These are phyloP conservation scores for Cylas formicarius DNA, from an alignment of 1,140 invertebrate genomes.

Conservation along the genomic window DNA sequence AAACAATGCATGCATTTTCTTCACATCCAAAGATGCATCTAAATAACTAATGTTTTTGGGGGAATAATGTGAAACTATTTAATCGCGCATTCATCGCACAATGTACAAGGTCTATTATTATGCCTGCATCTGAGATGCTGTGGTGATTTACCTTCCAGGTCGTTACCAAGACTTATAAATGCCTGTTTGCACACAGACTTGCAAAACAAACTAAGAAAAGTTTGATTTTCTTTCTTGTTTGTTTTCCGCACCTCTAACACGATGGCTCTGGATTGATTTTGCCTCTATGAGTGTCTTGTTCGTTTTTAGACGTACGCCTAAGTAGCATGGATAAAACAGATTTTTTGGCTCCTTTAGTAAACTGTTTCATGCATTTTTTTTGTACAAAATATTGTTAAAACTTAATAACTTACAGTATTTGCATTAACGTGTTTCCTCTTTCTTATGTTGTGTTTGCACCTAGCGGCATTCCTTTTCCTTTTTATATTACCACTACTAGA, in stretches of 20 bases:
- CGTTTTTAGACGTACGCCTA: constrained; percentile 18
- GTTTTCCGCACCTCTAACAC: too few relatives aligned
- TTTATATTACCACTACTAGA: too few relatives aligned
- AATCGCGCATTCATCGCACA: constrained; percentile 4
- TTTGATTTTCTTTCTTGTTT: too few relatives aligned
- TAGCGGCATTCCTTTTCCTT: neutral
- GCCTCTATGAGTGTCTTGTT: constrained; percentile 16
- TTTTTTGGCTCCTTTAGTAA: constrained; percentile 14
- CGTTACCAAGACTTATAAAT: constrained; percentile 6
- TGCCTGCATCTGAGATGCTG: constrained; percentile 12
- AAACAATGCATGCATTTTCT: too few relatives aligned
- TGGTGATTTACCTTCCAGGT: constrained; percentile 10
- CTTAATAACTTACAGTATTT: neutral
- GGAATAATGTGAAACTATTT: constrained; percentile 19
- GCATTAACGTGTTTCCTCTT: neutral
- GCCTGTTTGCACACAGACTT: constrained; percentile 18
- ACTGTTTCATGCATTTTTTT: constrained; percentile 14
- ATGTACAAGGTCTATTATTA: constrained; percentile 12
- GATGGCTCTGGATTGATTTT: constrained; percentile 11
- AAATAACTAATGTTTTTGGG: constrained; percentile 29
- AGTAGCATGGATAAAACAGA: constrained; percentile 12
- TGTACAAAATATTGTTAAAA: constrained; percentile 10
- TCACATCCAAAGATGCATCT: constrained; percentile 28
- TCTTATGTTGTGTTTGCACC: neutral
- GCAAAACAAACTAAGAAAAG: too few relatives aligned